A percentile compares a stretch with the other conserved stretches of the same genome.
phyloP scores from a whole-genome alignment of 2,113 vertebrate species.

The Charina bottae region DNA sequence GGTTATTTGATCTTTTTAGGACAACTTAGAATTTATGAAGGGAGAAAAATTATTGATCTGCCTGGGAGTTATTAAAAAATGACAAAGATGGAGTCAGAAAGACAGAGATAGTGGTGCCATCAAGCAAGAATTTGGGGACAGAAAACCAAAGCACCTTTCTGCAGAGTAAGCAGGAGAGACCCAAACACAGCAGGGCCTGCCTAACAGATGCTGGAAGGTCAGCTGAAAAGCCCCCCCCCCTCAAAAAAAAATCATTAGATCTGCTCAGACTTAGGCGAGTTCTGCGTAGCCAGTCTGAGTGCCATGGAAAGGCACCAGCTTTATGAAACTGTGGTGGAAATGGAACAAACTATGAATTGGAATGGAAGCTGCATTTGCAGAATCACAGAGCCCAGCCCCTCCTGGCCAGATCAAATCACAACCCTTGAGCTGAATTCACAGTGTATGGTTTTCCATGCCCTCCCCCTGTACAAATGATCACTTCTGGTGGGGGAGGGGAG shows the following conservation, averaged over 20 bases:
- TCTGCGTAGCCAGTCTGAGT: background rate
- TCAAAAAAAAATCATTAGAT: background rate
- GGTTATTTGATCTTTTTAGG: background rate
- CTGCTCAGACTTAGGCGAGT: background rate
- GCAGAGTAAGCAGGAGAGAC: background rate
- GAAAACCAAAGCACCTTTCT: background rate
- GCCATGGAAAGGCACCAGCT: background rate
- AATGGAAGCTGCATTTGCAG: background rate
- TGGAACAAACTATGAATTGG: background rate
- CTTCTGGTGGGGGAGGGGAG: background rate
- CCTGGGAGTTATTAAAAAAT: background rate
- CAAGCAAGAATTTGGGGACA: background rate
- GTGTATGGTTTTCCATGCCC: background rate
- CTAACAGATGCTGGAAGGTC: background rate
- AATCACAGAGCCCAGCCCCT: background rate
- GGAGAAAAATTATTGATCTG: background rate
- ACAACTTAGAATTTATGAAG: background rate
- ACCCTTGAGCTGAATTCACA: background rate
- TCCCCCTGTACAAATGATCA: background rate
- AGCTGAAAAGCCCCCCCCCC: background rate
- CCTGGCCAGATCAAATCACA: background rate
- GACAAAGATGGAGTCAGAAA: background rate
- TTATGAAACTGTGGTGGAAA: background rate
- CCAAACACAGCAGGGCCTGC: background rate
- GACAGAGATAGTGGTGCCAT: background rate